Evolutionary conservation across 2,113 vertebrate species (phyloP), one percentile per base, ranked within the genome.

Genomic region (Aegithalos caudatus): DNA sequence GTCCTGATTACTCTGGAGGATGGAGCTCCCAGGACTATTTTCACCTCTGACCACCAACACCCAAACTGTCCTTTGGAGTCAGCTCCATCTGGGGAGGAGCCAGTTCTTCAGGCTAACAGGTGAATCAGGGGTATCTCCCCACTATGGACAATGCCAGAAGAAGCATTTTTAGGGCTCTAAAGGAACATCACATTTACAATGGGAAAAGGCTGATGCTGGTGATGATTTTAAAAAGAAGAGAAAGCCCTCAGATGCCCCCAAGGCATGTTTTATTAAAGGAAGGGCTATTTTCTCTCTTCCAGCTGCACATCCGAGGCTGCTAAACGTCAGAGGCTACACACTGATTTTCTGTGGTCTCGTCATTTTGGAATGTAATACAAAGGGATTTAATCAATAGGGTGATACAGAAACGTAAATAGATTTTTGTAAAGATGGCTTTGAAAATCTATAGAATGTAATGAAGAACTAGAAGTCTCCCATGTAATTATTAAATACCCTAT

Each of bases 381-480:
- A 89, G 71, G 54, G 58, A 70, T 90, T 90, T 77, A 93, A 96
- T 94, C 91, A 86, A 86, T 88, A 91, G 51, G 8, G 37, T 81
- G 40, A 72, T 76, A 58, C 13, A 82, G 78, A 85, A 93, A 90
- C 3, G 1, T 89, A 85, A 92, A 79, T 56, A 72, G 48, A 19
- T 64, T 91, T 81, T 81, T 81, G 62, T 74, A 65, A 66, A 84
- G 66, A 60, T 56, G 22, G 44, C 65, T 92, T 88, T 84, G 53
- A 84, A 94, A 94, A 95, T 91, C 80, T 89, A 60, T 89, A 71
- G 56, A 81, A 56, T 56, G 33, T 64, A 95, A 94, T 14, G 53
- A 65, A 83, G 67, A 86, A 40, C 40, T 42, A 84, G 35, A 91
- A 51, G 61, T 14, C 31, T 89, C n/a, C 9, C 27, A 38, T 71